phyloP scores from a whole-genome alignment of 2,113 vertebrate genomes.

The Donacobius atricapilla region DNA sequence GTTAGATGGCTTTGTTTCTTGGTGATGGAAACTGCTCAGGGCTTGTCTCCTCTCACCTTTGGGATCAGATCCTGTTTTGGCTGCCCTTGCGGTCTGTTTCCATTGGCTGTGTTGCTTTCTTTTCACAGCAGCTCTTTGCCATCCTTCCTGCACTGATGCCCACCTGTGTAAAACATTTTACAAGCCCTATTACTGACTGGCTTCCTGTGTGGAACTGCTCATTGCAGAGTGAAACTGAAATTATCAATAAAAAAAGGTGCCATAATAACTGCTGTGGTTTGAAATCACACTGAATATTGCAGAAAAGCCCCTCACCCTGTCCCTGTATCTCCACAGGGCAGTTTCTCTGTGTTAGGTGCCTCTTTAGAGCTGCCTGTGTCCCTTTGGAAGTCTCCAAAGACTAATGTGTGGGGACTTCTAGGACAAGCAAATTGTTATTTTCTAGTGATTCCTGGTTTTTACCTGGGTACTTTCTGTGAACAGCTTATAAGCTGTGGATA shows the following conservation, averaged over 20 bases:
- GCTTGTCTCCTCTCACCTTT: neutral
- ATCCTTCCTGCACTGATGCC: neutral
- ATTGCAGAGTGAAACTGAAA: neutral
- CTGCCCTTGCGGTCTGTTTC: neutral
- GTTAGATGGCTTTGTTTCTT: neutral
- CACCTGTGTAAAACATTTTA: neutral
- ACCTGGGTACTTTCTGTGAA: neutral
- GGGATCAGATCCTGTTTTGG: neutral
- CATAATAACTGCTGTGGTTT: neutral
- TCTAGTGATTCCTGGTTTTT: neutral
- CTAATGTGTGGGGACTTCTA: accelerated
- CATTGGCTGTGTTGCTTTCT: accelerated
- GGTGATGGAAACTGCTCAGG: neutral
- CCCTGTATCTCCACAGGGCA: too few relatives aligned
- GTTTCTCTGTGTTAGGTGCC: neutral
- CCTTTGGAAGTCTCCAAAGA: neutral
- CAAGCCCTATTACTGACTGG: neutral
- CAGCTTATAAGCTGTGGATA: neutral
- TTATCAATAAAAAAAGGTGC: accelerated
- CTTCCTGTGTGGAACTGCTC: neutral
- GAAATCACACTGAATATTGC: neutral
- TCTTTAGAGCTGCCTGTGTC: neutral
- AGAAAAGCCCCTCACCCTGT: neutral
- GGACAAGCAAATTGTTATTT: neutral
- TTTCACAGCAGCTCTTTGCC: neutral